Base-by-base conservation (phyloP, 1,140 invertebrate species). In the Calliphora vicina region DNA sequence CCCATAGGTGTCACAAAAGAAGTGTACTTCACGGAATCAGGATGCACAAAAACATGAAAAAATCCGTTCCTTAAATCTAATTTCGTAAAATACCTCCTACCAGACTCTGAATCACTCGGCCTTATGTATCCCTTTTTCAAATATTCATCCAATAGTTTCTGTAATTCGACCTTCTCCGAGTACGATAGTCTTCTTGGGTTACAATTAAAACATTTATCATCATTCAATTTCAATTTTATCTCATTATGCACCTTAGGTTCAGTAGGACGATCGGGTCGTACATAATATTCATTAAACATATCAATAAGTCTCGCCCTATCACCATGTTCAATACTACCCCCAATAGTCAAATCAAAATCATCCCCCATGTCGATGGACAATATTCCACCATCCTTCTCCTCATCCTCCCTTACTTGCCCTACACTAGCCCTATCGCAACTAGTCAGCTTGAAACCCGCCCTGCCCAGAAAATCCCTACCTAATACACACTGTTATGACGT, bases 61-160 rank as follows among this genome's bases (percentile, higher is more conserved):
- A 88, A 91, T 0, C 89, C 89, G 43, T 83, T 92, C 71, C 86
- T 92, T 43, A 93, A 84, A 86, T 57, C 87, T 88, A 20, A 88
- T 87, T 78, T 85, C 10, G 85, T 84, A 85, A 87, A 91, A n/a
- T n/a, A n/a, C n/a, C n/a, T n/a, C 82, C 72, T 15, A 15, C 87
- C 85, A 82, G 85, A 89, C 4, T 84, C 80, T 10, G 88, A 90
- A 0, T 84, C 26, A 26, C 86, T 87, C 12, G 83, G 83, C 29
- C 86, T 20, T 76, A 89, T 87, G 20, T 86, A 85, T 15, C 82
- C 80, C 9, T 83, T 43, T 23, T 83, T 26, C 9, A 87, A 15
- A 35, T 85, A 84, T 10, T 86, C 85, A 71, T 86, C 84, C 42
- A 88, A 82, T n/a, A 88, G 84, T 12, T 82, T 71, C 25, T 84